Base-by-base conservation (phyloP, 2,797 vertebrate genomes). In the Discoglossus pictus region DNA sequence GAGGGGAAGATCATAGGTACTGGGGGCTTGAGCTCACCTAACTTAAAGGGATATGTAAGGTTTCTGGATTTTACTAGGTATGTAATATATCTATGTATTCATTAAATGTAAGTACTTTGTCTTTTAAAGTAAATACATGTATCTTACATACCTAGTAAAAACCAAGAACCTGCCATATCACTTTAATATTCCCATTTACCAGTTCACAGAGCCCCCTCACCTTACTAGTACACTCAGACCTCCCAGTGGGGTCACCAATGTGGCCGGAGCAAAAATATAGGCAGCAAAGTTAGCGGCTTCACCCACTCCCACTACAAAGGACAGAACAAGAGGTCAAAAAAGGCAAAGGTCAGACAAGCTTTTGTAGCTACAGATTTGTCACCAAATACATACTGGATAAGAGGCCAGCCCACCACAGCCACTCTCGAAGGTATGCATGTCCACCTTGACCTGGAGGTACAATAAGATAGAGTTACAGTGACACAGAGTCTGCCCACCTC, bases 391-490 rank as follows among this genome's bases (percentile, higher is more conserved):
- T 88, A 94, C 93, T 96, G 85, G 89, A 91, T 73, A 94, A 86
- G 0, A 95, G 85, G 61, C 92, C 93, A 39, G 91, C 88, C 92
- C 90, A 95, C 93, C 92, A 95, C 2, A 94, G 80, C 91, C 90
- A 92, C 76, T 94, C 91, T 2, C 88, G 92, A 17, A 95, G 83
- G 74, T 94, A 95, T 0, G 88, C 87, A 68, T 93, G 89, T 0
- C 93, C 92, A 8, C 91, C 91, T 72, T 94, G 89, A 79, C 92
- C 93, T 94, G 74, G 20, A 59, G 1, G n/a, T n/a, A n/a, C n/a
- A n/a, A n/a, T n/a, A n/a, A n/a, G 7, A 18, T 13, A 56, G 2
- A 61, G 35, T 34, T 12, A 75, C 0, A 50, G 20, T 31, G 27
- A 4, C 27, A 31, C 27, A 31, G 27, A 31, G n/a, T n/a, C n/a